Conservation (phyloP, 2,888 invertebrate species). For the Acanthosepion lycidas region DNA sequence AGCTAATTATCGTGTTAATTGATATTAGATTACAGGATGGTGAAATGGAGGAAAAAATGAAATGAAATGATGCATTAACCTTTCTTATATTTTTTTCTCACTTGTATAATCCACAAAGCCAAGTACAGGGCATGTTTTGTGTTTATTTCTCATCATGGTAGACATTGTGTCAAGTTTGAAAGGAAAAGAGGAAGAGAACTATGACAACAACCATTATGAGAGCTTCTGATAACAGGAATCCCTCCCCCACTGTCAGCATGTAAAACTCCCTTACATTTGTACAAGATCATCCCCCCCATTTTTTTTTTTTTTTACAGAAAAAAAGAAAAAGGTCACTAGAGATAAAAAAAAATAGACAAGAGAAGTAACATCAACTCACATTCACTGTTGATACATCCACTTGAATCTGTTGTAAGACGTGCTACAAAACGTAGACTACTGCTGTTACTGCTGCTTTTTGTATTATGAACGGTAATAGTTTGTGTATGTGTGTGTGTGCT, state of each 20-base stretch:
- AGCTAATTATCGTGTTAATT: not conserved
- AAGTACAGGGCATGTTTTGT: not conserved
- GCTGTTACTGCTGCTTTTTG: conserved; percentile 33
- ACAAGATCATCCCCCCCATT: not conserved
- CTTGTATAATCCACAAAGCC: not conserved
- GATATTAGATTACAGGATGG: not conserved
- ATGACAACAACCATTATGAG: not conserved
- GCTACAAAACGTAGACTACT: conserved; percentile 33
- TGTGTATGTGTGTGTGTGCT: not conserved
- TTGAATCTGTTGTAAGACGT: conserved; percentile 33
- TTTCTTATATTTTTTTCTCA: not conserved
- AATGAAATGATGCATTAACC: not conserved
- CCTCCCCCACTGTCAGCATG: not conserved
- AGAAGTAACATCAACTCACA: conserved; percentile 33
- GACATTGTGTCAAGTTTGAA: conserved; percentile 9
- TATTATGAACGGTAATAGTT: conserved; percentile 33
- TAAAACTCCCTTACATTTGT: conserved; percentile 7
- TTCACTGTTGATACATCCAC: conserved; percentile 33
- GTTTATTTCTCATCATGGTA: conserved; percentile 12
- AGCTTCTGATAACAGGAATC: not conserved
- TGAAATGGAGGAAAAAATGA: not conserved
- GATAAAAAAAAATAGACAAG: not conserved
- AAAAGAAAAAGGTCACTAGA: not conserved
- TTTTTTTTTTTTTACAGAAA: not conserved
- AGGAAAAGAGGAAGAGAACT: not conserved